Evolutionary conservation across 2,888 invertebrate species (phyloP).

Genomic region (Melieria omissa): DNA sequence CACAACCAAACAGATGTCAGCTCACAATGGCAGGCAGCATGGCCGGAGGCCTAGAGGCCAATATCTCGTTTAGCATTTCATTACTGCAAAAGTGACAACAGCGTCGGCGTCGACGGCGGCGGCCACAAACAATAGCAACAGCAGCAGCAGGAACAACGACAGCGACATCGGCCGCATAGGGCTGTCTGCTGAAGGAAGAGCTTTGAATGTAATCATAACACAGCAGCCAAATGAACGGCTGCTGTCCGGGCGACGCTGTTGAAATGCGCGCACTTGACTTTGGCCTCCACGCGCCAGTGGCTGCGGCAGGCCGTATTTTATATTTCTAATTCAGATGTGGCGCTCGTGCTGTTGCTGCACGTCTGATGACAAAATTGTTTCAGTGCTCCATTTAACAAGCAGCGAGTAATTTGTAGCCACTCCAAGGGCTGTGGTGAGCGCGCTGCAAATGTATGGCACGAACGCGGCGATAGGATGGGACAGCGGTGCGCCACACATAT

Average conservation of each 20-base stretch:
- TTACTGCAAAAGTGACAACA: conserved; percentile 29
- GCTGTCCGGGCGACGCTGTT: background rate
- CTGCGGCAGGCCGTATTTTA: too few species aligned
- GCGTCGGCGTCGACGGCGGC: conserved; percentile 10
- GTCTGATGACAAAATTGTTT: conserved; percentile 19
- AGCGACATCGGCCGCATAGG: background rate
- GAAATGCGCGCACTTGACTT: too few species aligned
- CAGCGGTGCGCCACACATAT: too few species aligned
- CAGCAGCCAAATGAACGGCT: background rate
- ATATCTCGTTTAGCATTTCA: conserved; percentile 36
- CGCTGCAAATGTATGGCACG: background rate
- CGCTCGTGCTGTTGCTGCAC: background rate
- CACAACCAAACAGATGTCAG: too few species aligned
- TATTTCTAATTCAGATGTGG: too few species aligned
- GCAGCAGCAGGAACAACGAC: background rate
- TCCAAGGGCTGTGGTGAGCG: background rate
- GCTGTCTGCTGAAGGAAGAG: background rate
- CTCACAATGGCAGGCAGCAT: too few species aligned
- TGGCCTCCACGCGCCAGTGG: too few species aligned
- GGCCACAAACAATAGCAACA: conserved; percentile 8
- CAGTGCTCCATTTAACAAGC: conserved; percentile 6
- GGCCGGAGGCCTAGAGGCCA: conserved; percentile 25
- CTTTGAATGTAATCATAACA: background rate
- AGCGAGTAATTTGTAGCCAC: conserved; percentile 12
- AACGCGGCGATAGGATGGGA: too few species aligned